A percentile compares a stretch with the other conserved stretches of the same genome.
phyloP scores from a whole-genome alignment of 1,140 invertebrate species.

The Polyergus mexicanus region DNA sequence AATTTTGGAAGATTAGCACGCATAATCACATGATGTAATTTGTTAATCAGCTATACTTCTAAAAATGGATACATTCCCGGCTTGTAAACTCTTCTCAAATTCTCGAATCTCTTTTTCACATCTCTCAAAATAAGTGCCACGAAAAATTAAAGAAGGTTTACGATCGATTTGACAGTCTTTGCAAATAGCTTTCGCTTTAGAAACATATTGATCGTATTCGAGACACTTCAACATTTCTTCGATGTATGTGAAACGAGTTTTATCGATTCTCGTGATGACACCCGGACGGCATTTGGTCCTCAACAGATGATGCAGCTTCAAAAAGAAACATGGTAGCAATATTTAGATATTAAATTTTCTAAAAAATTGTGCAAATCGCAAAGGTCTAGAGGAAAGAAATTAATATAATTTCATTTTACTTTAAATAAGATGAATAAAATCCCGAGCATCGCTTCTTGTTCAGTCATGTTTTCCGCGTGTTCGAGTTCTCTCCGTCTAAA shows the following conservation, averaged over 20 bases:
- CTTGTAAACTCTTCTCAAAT: conserved; percentile 33
- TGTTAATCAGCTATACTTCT: conserved; percentile 43
- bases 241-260: conserved; percentile 68
- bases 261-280: conserved; percentile 77
- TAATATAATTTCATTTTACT: conserved; percentile 55
- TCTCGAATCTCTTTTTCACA: conserved; percentile 71
- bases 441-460: conserved; percentile 73
- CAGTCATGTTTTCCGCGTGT: conserved; percentile 26
- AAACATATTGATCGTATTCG: conserved; percentile 64
- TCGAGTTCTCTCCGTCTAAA: conserved; percentile 65
- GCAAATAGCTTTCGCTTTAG: not conserved
- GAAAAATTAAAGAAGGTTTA: conserved; percentile 46
- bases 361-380: conserved; percentile 11
- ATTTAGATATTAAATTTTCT: conserved; percentile 29
- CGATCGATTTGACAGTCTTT: conserved; percentile 24
- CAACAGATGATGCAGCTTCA: conserved; percentile 77
- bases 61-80: conserved; percentile 29
- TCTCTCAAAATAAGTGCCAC: conserved; percentile 62
- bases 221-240: conserved; percentile 78
- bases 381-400: not conserved
- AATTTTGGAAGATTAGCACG: not conserved
- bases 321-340: not conserved
- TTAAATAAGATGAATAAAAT: conserved; percentile 77
- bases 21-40: not conserved
- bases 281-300: conserved; percentile 73